A percentile compares a stretch with the other conserved stretches of the same genome.
Conservation (phyloP, 2,797 vertebrate species). For the Lepus townsendii region DNA sequence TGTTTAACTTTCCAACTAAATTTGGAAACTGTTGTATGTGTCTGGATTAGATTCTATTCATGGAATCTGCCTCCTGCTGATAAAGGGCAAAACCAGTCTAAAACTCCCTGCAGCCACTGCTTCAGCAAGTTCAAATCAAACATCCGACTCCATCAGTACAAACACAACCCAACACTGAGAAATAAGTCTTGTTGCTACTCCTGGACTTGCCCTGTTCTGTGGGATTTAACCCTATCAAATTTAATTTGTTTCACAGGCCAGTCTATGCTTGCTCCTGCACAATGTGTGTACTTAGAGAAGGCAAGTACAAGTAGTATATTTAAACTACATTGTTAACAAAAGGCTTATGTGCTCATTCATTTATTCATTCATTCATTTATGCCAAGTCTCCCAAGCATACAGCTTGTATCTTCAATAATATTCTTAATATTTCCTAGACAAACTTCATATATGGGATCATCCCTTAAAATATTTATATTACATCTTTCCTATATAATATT, state of each 20-base stretch:
- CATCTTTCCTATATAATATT: slow-evolving; percentile 69
- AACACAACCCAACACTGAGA: slow-evolving; percentile 21
- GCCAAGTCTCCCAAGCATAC: background rate
- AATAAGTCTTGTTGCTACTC: background rate
- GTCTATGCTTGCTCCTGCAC: background rate
- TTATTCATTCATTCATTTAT: slow-evolving; percentile 57
- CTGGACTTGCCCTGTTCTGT: background rate
- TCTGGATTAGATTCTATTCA: slow-evolving; percentile 71
- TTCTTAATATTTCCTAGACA: slow-evolving; percentile 67
- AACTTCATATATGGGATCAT: slow-evolving; percentile 38
- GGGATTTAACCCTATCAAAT: slow-evolving; percentile 12
- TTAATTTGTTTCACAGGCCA: slow-evolving; percentile 13
- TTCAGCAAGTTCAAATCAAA: slow-evolving; percentile 68
- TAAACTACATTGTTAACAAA: background rate
- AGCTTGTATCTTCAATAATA: slow-evolving; percentile 63
- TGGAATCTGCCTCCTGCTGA: slow-evolving; percentile 66
- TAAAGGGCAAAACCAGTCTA: slow-evolving; percentile 54
- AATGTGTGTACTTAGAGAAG: slow-evolving; percentile 12
- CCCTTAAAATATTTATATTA: slow-evolving; percentile 72
- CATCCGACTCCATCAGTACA: background rate
- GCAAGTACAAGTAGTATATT: background rate
- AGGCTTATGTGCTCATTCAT: slow-evolving; percentile 56
- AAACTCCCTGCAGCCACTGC: slow-evolving; percentile 53
- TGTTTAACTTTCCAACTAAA: slow-evolving; percentile 72
- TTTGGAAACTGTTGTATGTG: slow-evolving; percentile 64